Evolutionary conservation across 2,797 vertebrate species (phyloP), one percentile per base, ranked within the genome.

Genomic region (Mormyrops boulengeri): DNA sequence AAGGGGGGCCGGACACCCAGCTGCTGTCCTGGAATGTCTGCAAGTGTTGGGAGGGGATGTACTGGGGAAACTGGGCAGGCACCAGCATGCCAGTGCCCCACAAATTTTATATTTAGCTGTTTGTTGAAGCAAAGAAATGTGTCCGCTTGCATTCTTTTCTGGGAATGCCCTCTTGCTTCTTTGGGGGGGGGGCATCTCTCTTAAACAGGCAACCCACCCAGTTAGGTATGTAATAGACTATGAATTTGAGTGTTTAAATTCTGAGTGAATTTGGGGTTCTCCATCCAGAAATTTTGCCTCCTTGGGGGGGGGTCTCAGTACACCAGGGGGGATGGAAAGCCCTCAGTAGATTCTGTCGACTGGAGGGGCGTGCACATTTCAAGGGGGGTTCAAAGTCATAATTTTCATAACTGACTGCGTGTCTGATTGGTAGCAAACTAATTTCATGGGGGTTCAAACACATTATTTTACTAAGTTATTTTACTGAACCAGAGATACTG

Each of bases 51-150:
- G 62, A 53, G 47, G 26, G 69, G 49, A 41, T 19, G 22, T 85
- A 57, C 52, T 34, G 52, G 66, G 50, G n/a, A 26, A 7, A 85
- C 41, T 50, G 89, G 85, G 62, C 82, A 85, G 82, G 82, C 41
- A 47, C 11, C 47, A 47, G 17, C 12, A 30, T 60, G 26, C 87
- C 87, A 73, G 6, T 11, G 87, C 17, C 19, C 41, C 14, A 22
- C 26, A 41, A 38, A 44, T 34, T 44, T 19, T 80, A 44, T 85
- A 85, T 89, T 89, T 89, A 89, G 88, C 52, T 50, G 80, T 9
- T 11, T 41, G 80, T 41, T n/a, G 50, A 49, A 47, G 57, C 73
- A 30, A 47, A 86, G 57, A 47, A 84, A 73, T 66, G 80, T 66
- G n/a, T 19, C 77, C 3, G 9, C 50, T 11, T 38, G 77, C 73